Conservation (phyloP, 1,140 invertebrate genomes). For the Andrena cerasifolii region DNA sequence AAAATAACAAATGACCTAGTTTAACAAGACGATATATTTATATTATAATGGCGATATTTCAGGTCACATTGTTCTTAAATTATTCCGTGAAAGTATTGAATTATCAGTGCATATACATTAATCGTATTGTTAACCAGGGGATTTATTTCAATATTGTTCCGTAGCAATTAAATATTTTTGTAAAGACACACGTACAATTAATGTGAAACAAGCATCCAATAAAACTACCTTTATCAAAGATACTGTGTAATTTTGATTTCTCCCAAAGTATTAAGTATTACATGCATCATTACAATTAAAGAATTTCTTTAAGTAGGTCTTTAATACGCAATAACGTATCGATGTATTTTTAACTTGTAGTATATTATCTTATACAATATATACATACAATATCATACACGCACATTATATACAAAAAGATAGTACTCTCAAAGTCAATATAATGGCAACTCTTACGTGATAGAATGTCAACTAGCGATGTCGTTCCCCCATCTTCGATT, state of each 20-base stretch:
- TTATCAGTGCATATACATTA: conserved; percentile 11
- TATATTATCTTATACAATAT: conserved; percentile 65
- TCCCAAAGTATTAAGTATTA: background rate
- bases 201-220: conserved; percentile 25
- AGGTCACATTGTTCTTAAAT: conserved; percentile 33
- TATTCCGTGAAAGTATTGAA: conserved; percentile 44
- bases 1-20: conserved; percentile 9
- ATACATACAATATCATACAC: conserved; percentile 64
- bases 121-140: background rate
- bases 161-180: conserved; percentile 39
- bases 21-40: conserved; percentile 28
- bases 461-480: conserved; percentile 28
- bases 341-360: conserved; percentile 51
- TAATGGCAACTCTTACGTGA: conserved; percentile 54
- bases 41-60: conserved; percentile 23
- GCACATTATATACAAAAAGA: conserved; percentile 62
- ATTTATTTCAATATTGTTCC: conserved; percentile 25
- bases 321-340: conserved; percentile 27
- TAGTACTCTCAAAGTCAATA: conserved; percentile 43
- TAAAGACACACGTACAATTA: conserved; percentile 2
- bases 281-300: conserved; percentile 14
- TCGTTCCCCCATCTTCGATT: conserved; percentile 39
- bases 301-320: conserved; percentile 31
- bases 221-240: conserved; percentile 21
- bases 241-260: background rate